Percentiles rank a stretch among this genome's conserved stretches.
Evolutionary conservation across 2,888 invertebrate genomes (phyloP).

Genomic region (Sminthurinus aureus): DNA sequence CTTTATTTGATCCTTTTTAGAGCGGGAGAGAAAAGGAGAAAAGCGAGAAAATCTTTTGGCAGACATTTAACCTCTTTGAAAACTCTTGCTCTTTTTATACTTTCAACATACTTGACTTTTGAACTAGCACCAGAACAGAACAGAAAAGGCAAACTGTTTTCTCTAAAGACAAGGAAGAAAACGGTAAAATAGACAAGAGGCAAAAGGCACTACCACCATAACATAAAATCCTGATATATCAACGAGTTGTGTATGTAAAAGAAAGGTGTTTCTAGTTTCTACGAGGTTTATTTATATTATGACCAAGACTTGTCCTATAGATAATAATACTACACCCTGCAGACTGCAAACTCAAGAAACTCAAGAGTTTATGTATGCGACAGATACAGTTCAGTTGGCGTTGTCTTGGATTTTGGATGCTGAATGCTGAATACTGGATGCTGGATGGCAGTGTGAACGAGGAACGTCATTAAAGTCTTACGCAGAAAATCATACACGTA

Average conservation of each 20-base stretch:
- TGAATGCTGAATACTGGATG: too few relatives aligned
- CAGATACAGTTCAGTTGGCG: too few relatives aligned
- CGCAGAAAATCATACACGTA: background rate
- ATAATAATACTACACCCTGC: background rate
- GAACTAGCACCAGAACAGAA: background rate
- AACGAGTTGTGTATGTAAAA: background rate
- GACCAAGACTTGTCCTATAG: too few relatives aligned
- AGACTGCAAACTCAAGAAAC: background rate
- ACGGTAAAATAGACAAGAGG: background rate
- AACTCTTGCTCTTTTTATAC: slow-evolving; percentile 1
- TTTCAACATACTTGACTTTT: background rate
- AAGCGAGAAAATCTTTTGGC: slow-evolving; percentile 11
- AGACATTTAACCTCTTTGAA: slow-evolving; percentile 20
- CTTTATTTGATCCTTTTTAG: background rate
- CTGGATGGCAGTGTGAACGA: background rate
- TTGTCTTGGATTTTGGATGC: too few relatives aligned
- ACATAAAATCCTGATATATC: background rate
- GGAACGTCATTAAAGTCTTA: background rate
- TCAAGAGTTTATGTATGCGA: background rate
- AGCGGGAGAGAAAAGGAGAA: background rate
- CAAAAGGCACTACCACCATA: background rate
- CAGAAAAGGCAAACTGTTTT: background rate
- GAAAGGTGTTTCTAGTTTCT: background rate
- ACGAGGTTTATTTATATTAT: too few relatives aligned
- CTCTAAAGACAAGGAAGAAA: background rate